Percentiles rank a stretch among this genome's conserved stretches.
Conservation (phyloP, 2,888 invertebrate genomes). For the Cephalotes varians region DNA sequence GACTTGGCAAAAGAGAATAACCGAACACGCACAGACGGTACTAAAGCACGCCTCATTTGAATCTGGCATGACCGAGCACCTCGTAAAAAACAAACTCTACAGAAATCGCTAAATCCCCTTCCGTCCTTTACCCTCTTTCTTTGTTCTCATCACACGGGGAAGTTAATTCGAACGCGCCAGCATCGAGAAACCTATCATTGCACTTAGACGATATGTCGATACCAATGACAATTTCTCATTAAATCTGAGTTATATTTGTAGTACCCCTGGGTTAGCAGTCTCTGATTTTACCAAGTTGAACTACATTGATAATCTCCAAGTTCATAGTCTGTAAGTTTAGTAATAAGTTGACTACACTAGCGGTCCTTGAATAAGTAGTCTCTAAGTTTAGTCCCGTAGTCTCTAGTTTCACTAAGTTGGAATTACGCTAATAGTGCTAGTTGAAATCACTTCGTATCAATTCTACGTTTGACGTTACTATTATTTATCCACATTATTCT, state of each 20-base stretch:
- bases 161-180: constrained; percentile 23
- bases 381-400: constrained; percentile 35
- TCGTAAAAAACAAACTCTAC: constrained; percentile 44
- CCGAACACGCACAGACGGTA: constrained; percentile 39
- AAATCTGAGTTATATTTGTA: constrained; percentile 14
- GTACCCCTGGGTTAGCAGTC: background rate
- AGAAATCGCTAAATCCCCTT: constrained; percentile 6
- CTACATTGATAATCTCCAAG: constrained; percentile 33
- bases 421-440: constrained; percentile 30
- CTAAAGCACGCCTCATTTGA: constrained; percentile 67
- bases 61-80: constrained; percentile 60
- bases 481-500: background rate
- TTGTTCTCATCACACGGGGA: background rate
- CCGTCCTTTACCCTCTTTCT: background rate
- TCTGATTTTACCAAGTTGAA: constrained; percentile 16
- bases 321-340: constrained; percentile 24
- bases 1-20: constrained; percentile 61
- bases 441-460: background rate
- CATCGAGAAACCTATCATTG: background rate
- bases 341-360: constrained; percentile 31
- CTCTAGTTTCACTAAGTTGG: constrained; percentile 30
- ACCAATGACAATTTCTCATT: constrained; percentile 23
- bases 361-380: constrained; percentile 39
- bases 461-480: constrained; percentile 1
- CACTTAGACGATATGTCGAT: background rate